Evolutionary conservation across 2,888 invertebrate genomes (phyloP).

Genomic region (Schizaphis graminum): DNA sequence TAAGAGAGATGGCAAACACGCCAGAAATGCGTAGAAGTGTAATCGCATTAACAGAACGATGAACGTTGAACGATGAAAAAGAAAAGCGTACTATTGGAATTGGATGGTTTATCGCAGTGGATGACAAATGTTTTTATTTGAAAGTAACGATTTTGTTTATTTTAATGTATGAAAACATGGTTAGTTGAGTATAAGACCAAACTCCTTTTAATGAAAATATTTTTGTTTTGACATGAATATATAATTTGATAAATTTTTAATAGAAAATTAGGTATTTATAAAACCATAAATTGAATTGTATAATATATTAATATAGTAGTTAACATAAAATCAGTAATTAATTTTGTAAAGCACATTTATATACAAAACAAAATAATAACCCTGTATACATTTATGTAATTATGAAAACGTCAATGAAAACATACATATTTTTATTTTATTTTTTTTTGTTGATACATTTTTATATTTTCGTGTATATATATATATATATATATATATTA

Average conservation of each 20-base stretch:
- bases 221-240: not conserved
- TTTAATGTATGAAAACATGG: not conserved
- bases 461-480: not conserved
- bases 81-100: not conserved
- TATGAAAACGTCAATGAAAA: not conserved
- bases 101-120: not conserved
- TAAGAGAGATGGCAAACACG: conserved; percentile 18
- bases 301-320: not conserved
- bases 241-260: not conserved
- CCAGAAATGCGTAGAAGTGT: not conserved
- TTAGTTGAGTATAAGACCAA: not conserved
- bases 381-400: not conserved
- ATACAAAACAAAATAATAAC: not conserved
- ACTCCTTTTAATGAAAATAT: not conserved
- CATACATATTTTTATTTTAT: not conserved
- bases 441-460: not conserved
- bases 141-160: not conserved
- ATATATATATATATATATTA: too few species aligned
- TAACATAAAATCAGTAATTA: not conserved
- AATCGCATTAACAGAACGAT: conserved; percentile 2
- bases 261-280: not conserved
- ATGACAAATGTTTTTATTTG: not conserved
- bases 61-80: not conserved
- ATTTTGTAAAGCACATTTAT: not conserved
- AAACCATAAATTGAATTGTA: not conserved